Base-by-base conservation (phyloP, 2,113 vertebrate species). In the Lynx canadensis region DNA sequence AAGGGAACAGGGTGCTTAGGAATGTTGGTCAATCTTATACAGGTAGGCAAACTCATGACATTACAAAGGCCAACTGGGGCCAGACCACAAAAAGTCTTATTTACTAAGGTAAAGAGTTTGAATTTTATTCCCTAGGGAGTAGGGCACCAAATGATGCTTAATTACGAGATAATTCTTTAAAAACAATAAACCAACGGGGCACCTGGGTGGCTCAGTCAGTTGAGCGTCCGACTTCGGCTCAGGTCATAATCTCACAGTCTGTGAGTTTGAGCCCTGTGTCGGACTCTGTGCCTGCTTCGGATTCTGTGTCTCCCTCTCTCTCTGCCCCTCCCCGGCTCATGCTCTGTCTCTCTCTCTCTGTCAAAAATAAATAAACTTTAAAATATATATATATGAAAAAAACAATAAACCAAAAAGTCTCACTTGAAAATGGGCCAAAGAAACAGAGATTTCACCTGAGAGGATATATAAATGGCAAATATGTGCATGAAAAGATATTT, bases 141-240 rank as follows among this genome's bases (percentile, higher is more conserved):
- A 9, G 8, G 57, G 1, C 12, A 33, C 65, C 48, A 95, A 89
- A 92, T 65, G 27, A 87, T 38, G 25, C 38, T 84, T 91, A 71
- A 63, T 71, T 57, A 88, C 12, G 82, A 94, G 68, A 48, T 50
- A 69, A 57, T 71, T 90, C 79, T 97, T 92, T 31, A 78, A 82
- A 50, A 52, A 52, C 18, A 90, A 69, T 15, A 89, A 96, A 63
- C 48, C 38, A 93, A 84, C 7, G 45, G 45, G 45, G 8, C 45
- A 7, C 45, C 45, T 45, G 45, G 45, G 7, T 45, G 45, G 45
- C 45, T 45, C 45, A 45, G 45, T 45, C 45, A 45, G 45, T 45
- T 45, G 45, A 45, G 45, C 1, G 45, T 45, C 7, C 45, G 45
- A 45, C 45, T 45, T 45, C 45, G 45, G 45, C 45, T 45, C 45